Conservation (phyloP, 2,113 vertebrate species). For the Typhlomys cinereus region DNA sequence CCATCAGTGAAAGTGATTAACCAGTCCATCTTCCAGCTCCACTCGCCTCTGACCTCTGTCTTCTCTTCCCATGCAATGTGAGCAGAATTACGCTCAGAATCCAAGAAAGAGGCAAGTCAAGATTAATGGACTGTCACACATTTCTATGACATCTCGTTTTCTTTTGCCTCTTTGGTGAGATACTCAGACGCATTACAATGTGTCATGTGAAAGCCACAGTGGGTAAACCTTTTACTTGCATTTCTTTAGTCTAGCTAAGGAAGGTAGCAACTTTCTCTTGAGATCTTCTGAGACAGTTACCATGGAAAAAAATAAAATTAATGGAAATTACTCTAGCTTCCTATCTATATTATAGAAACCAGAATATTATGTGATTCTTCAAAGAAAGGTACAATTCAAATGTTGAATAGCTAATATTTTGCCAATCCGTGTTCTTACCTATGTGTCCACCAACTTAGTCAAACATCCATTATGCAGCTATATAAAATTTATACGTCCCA, state of each 20-base stretch:
- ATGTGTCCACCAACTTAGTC: neutral
- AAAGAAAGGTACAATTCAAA: neutral
- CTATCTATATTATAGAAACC: neutral
- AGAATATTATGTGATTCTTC: neutral
- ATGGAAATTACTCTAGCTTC: neutral
- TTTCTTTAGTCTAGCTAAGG: slow-evolving; percentile 30
- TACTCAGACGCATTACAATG: neutral
- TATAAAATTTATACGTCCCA: no score
- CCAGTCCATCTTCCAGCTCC: neutral
- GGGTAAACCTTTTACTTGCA: neutral
- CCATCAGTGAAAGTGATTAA: neutral
- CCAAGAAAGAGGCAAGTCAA: neutral
- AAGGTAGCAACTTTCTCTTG: neutral
- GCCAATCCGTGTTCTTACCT: neutral
- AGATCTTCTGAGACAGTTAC: neutral
- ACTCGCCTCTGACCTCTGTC: neutral
- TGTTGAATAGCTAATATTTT: neutral
- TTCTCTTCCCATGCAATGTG: neutral
- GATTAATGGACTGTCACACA: slow-evolving; percentile 48
- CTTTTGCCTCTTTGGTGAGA: slow-evolving; percentile 25
- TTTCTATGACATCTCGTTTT: slow-evolving; percentile 36
- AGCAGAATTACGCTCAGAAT: neutral
- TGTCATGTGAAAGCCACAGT: neutral
- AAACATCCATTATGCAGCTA: neutral
- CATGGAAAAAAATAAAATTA: neutral